Evolutionary conservation across 1,140 invertebrate genomes (phyloP).

Genomic region (Drosophila pandora): DNA sequence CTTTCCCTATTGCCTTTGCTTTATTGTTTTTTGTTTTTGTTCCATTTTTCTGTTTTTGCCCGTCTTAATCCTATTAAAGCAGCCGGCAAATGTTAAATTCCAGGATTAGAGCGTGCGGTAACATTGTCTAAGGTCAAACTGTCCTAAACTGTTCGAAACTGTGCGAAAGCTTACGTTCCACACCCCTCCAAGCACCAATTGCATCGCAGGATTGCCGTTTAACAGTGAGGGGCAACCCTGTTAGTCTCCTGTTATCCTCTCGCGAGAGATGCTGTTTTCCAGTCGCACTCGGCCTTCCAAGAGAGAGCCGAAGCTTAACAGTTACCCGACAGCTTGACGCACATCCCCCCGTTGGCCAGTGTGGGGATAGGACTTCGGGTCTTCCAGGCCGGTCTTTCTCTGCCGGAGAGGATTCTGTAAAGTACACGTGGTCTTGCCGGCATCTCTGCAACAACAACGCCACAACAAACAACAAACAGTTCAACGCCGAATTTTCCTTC

Average conservation of each 20-base stretch:
- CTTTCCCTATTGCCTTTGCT: not conserved
- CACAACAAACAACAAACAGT: not conserved
- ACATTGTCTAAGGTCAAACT: constrained; percentile 49
- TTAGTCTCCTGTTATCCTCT: not conserved
- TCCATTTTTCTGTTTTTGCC: not conserved
- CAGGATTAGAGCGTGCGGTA: constrained; percentile 40
- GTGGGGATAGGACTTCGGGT: too few species aligned
- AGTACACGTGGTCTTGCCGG: not conserved
- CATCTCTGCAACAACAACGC: not conserved
- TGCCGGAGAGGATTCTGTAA: not conserved
- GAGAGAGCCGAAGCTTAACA: not conserved
- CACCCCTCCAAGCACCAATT: too few species aligned
- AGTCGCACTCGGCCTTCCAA: not conserved
- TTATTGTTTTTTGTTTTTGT: not conserved
- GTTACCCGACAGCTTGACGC: not conserved
- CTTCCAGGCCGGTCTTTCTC: not conserved
- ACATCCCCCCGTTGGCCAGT: not conserved
- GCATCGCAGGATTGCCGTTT: not conserved
- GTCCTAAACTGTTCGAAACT: constrained; percentile 18
- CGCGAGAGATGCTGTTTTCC: constrained; percentile 4
- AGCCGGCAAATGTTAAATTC: constrained; percentile 42
- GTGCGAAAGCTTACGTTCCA: constrained; percentile 33
- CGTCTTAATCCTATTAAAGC: constrained; percentile 45
- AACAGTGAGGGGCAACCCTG: not conserved
- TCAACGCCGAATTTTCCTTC: too few species aligned